Percentiles rank a stretch among this genome's conserved stretches.
Evolutionary conservation across 2,888 invertebrate genomes (phyloP).

Genomic region (Kryphioiulus occultus): DNA sequence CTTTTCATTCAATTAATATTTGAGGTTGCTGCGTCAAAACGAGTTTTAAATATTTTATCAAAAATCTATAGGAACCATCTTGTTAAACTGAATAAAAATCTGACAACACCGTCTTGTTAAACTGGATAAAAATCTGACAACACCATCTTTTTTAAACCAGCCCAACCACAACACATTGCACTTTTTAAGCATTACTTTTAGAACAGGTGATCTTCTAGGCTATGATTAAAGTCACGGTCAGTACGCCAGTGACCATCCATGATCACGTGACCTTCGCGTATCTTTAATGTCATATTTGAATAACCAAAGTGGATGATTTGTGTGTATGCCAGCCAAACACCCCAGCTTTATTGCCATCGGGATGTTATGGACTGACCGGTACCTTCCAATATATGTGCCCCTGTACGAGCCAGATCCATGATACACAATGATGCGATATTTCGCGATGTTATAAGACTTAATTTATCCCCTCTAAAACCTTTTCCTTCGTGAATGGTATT

Average conservation of each 20-base stretch:
- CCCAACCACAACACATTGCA: too few relatives aligned
- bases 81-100: too few relatives aligned
- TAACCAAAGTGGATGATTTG: neutral
- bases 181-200: neutral
- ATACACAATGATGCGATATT: slow-evolving; percentile 2
- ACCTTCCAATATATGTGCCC: neutral
- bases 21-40: too few relatives aligned
- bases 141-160: too few relatives aligned
- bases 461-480: slow-evolving; percentile 31
- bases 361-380: neutral
- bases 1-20: too few relatives aligned
- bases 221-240: too few relatives aligned
- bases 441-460: slow-evolving; percentile 26
- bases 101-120: too few relatives aligned
- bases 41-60: too few relatives aligned
- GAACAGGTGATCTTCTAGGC: neutral
- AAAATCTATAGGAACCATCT: too few relatives aligned
- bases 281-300: neutral
- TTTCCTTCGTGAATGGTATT: neutral
- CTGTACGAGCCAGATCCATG: neutral
- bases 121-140: too few relatives aligned
- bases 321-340: neutral
- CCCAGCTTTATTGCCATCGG: neutral
- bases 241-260: neutral
- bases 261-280: neutral